Base-by-base conservation (phyloP, 1,140 invertebrate genomes). In the Neuroterus valhalla region DNA sequence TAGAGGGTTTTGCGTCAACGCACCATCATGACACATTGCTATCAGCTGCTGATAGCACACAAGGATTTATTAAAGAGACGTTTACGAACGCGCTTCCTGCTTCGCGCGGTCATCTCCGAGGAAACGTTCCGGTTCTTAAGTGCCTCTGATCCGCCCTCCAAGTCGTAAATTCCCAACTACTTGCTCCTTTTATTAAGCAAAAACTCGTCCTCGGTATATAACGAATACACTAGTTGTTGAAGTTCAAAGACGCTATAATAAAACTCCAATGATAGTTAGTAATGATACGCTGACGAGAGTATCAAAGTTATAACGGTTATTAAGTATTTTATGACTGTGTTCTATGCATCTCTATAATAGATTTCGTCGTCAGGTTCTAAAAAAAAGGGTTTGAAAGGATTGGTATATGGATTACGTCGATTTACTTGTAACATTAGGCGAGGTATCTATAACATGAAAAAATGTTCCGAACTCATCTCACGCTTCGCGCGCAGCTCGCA, bases 31-130 rank as follows among this genome's bases (percentile, higher is more conserved):
- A 89, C 81, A 80, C 80, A 89, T 86, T 71, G 84, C 85, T 82
- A 88, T 89, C 84, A 83, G 81, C 84, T 86, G 85, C 82, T 87
- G 86, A 88, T 88, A 86, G 81, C 83, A 77, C 76, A 44, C 78
- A 67, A 81, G 77, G 82, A 87, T 86, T 86, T 86, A 86, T 88
- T 86, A 86, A 87, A 78, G 79, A 84, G 71, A 77, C 79, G 81
- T 82, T 81, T 81, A 76, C 76, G 70, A 55, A 70, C 73, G 72
- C 69, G 52, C 72, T 70, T 50, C 70, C 70, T 72, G 70, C 74
- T 68, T 70, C 68, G 48, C 44, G 44, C 44, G 46, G 21, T 55
- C 50, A 70, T 76, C 74, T 76, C 71, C 10, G 66, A 70, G 68
- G 76, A 55, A 55, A 55, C 52, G 52, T 26, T 55, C 48, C 48